phyloP scores from a whole-genome alignment of 1,140 invertebrate genomes.

The Drosophila ogumai region DNA sequence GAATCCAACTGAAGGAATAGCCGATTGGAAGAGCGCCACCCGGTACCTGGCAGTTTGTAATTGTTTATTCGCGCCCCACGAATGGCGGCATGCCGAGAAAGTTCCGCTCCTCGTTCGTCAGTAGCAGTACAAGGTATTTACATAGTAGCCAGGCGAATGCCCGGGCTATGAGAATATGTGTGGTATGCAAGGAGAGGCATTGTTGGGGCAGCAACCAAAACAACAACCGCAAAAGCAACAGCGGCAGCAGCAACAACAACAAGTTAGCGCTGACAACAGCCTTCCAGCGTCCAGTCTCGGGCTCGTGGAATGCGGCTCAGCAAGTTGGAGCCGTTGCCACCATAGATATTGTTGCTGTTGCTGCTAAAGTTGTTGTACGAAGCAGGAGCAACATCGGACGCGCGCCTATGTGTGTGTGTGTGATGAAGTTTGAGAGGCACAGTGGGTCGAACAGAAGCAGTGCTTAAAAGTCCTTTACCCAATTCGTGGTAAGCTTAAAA shows the following conservation, averaged over 20 bases:
- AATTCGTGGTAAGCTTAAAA: neutral
- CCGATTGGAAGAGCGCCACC: conserved; percentile 3
- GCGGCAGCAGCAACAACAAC: conserved; percentile 15
- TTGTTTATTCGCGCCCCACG: conserved; percentile 1
- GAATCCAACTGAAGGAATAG: conserved; percentile 1
- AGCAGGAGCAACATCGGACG: conserved; percentile 20
- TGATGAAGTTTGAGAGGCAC: conserved; percentile 68
- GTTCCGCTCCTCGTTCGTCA: neutral
- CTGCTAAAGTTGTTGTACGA: conserved; percentile 21
- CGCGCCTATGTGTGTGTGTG: conserved; percentile 23
- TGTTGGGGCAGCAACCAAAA: conserved; percentile 18
- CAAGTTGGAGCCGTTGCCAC: conserved; percentile 59
- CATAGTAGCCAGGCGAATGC: neutral
- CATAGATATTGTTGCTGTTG: conserved; percentile 38
- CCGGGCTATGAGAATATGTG: neutral
- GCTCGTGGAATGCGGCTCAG: conserved; percentile 72
- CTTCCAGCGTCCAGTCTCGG: conserved; percentile 42
- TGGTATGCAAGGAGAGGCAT: conserved; percentile 6
- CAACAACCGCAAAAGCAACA: conserved; percentile 12
- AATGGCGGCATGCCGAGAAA: conserved; percentile 3
- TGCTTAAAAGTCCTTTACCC: neutral
- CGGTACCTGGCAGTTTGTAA: neutral
- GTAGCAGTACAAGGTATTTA: conserved; percentile 10
- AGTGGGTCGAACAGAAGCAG: conserved; percentile 32
- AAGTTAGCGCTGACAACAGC: conserved; percentile 24